Conservation (phyloP, 2,797 vertebrate genomes). For the Cephalopachus bancanus region DNA sequence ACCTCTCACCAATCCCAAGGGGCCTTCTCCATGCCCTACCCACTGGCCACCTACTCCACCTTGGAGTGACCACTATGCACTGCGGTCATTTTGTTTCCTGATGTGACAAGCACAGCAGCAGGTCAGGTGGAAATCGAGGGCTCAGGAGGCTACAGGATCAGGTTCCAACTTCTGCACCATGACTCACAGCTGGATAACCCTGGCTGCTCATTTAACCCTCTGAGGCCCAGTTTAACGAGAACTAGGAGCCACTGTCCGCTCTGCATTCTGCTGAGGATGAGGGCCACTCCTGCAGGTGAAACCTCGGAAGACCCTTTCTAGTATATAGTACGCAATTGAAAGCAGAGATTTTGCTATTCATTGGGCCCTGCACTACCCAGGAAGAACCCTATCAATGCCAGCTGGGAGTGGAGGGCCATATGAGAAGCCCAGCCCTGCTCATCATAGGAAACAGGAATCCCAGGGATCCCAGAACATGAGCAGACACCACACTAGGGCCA, state of each 20-base stretch:
- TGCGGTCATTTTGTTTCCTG: not conserved
- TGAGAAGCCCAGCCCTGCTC: not conserved
- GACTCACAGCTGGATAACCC: fast-evolving
- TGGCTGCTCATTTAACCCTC: too few relatives aligned
- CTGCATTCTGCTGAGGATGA: fast-evolving
- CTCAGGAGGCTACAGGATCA: not conserved
- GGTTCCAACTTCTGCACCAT: not conserved
- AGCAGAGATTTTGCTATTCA: not conserved
- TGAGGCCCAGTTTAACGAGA: not conserved
- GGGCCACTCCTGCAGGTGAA: fast-evolving
- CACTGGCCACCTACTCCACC: fast-evolving
- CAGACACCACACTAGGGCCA: not conserved
- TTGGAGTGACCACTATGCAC: not conserved
- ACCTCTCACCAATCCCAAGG: too few relatives aligned
- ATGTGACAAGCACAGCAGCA: fast-evolving
- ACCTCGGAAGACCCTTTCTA: not conserved
- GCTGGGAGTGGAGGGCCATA: not conserved
- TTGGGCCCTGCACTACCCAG: fast-evolving
- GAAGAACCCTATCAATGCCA: fast-evolving
- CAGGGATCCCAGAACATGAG: fast-evolving
- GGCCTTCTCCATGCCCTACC: not conserved
- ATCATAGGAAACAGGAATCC: not conserved
- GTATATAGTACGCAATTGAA: fast-evolving
- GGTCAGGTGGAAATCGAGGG: not conserved
- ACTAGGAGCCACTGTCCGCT: not conserved